Evolutionary conservation across 2,888 invertebrate species (phyloP).

Genomic region (Lamproptera curius): DNA sequence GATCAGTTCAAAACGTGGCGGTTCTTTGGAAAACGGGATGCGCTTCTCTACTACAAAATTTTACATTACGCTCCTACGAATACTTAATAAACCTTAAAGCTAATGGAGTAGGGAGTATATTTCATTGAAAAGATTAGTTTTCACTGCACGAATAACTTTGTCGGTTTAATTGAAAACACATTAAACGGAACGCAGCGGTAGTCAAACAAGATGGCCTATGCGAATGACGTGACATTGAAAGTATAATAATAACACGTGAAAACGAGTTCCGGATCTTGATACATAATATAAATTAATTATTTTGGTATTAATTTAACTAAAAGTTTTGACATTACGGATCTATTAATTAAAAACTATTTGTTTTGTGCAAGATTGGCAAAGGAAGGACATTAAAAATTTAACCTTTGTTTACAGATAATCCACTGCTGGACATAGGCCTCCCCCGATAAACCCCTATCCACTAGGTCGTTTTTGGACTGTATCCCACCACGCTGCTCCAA

Average conservation of each 20-base stretch:
- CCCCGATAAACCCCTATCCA: too few species aligned
- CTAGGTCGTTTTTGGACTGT: too few species aligned
- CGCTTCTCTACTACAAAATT: constrained; percentile 2
- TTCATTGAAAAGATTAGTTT: neutral
- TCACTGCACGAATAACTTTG: constrained; percentile 3
- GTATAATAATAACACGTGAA: constrained; percentile 5
- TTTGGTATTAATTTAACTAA: too few species aligned
- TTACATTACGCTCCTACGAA: neutral
- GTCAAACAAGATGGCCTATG: constrained; percentile 15
- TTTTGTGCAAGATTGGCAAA: too few species aligned
- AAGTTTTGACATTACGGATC: too few species aligned
- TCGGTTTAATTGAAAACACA: constrained; percentile 5
- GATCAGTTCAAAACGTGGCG: neutral
- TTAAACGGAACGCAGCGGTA: constrained; percentile 12
- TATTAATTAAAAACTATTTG: too few species aligned
- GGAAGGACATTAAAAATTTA: too few species aligned
- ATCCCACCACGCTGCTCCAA: too few species aligned
- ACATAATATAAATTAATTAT: too few species aligned
- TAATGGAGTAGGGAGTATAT: neutral
- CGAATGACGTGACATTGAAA: constrained; percentile 11
- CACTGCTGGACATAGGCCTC: too few species aligned
- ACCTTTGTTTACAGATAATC: too few species aligned
- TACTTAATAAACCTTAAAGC: neutral
- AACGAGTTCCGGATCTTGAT: too few species aligned
- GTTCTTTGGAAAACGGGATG: constrained; percentile 3